Evolutionary conservation across 2,797 vertebrate species (phyloP).

Genomic region (Oophaga sylvatica): DNA sequence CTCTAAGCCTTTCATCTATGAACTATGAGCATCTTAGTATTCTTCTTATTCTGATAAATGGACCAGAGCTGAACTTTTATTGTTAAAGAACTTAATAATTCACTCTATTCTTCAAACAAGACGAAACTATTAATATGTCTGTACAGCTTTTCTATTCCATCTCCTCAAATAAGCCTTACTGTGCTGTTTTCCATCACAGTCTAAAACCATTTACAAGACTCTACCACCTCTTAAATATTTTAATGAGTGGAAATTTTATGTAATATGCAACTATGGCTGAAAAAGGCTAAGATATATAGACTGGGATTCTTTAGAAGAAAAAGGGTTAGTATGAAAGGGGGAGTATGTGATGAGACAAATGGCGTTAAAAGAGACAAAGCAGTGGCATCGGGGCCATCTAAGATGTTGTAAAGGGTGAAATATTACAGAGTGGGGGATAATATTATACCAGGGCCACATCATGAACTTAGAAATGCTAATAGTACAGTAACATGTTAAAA

Average conservation of each 20-base stretch:
- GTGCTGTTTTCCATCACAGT: constrained; percentile 38
- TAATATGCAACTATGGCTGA: not conserved
- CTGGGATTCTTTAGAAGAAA: not conserved
- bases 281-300: not conserved
- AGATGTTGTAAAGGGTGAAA: not conserved
- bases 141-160: constrained; percentile 11
- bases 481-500: not conserved
- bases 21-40: not conserved
- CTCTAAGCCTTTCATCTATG: not conserved
- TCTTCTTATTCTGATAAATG: constrained; percentile 2
- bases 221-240: constrained; percentile 26
- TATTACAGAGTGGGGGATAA: not conserved
- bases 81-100: constrained; percentile 4
- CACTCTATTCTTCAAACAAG: constrained; percentile 18
- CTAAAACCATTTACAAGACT: constrained; percentile 16
- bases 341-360: too few relatives aligned
- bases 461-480: not conserved
- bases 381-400: not conserved
- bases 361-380: not conserved
- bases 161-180: constrained; percentile 25
- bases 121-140: constrained; percentile 3
- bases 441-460: not conserved
- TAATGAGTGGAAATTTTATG: not conserved
- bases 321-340: not conserved
- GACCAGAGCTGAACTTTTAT: constrained; percentile 8